Base-by-base conservation (phyloP, 1,140 invertebrate genomes). In the Melanaphis sacchari region DNA sequence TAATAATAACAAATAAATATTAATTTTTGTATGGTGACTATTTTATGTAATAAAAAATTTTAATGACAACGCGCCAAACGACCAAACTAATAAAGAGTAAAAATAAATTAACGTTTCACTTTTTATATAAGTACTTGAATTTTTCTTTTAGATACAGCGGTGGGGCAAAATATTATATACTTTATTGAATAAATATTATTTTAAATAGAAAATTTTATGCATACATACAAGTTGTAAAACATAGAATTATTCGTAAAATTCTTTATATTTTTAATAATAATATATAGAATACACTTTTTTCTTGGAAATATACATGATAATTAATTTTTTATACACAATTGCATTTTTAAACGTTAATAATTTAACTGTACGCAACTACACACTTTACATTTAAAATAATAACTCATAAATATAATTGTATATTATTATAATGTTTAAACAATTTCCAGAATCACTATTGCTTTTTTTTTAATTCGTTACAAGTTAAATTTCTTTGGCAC, bases 401-500 rank as follows among this genome's bases (percentile, higher is more conserved):
- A 43, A 43, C 31, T 76, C 59, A 85, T 43, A 40, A 40, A 43
- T 90, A 66, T 54, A n/a, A 36, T 90, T 59, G 31, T 54, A 43
- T 90, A 66, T 54, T 59, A 36, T 90, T 90, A 59, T 89, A 26
- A 41, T 59, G 26, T 24, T 66, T 90, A n/a, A 90, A 90, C 21
- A 8, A 41, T 90, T 66, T 90, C 26, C 38, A 90, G 41, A 91
- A 91, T 82, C 43, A 46, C 41, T 81, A 81, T 46, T 81, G n/a
- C 24, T 91, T 82, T 81, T 91, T 91, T 82, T 81, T 91, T n/a
- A n/a, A 54, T 91, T 81, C 4, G 21, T 11, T 22, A 66, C 59
- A 91, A 46, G 43, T 82, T 91, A 82, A 46, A 91, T 81, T 81
- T 91, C 21, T 81, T 91, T 93, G 91, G 91, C 91, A 93, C 91